Evolutionary conservation across 2,797 vertebrate species (phyloP), one percentile per base, ranked within the genome.

Genomic region (Psittacula echo): DNA sequence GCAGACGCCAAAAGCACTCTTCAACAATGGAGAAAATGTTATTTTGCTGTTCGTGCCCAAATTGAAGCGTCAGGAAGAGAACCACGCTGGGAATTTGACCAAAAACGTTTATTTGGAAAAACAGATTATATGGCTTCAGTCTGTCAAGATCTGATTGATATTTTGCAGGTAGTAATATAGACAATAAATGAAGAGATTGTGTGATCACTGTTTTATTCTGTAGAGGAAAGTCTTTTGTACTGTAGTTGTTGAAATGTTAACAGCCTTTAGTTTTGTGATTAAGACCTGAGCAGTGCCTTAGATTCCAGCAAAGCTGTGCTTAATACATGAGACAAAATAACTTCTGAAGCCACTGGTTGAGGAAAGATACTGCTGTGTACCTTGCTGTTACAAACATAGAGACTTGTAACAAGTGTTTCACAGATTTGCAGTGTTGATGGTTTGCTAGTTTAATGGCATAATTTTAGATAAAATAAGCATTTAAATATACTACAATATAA

Each of bases 71-170:
- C 98, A 0, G 98, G 97, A 87, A 97, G 98, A 42, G 98, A 98
- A n/a, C 92, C 98, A 3, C 98, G 98, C 22, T 99, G 99, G 99
- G 99, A 99, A 94, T 99, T 99, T 94, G 99, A 99, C 47, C 97
- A 97, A 19, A 99, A 98, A 75, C 98, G 97, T 86, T 98, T 99
- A 45, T 99, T 99, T 97, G 98, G 99, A 95, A 98, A 98, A 95
- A 99, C 98, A 0, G 99, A 99, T 91, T 99, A 99, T 94, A 99
- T 99, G 98, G 96, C 98, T 73, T 95, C 95, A 20, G 94, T 99
- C 95, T 99, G 99, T 87, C 99, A 99, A 90, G 99, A 99, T 89
- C 97, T 99, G 5, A 95, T 94, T 80, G 95, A 97, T 65, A 42
- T 99, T 83, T 95, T 99, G 67, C 98, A 99, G 99, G 99, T 99